phyloP scores from a whole-genome alignment of 2,888 invertebrate genomes.

The Nymphalis polychloros region DNA sequence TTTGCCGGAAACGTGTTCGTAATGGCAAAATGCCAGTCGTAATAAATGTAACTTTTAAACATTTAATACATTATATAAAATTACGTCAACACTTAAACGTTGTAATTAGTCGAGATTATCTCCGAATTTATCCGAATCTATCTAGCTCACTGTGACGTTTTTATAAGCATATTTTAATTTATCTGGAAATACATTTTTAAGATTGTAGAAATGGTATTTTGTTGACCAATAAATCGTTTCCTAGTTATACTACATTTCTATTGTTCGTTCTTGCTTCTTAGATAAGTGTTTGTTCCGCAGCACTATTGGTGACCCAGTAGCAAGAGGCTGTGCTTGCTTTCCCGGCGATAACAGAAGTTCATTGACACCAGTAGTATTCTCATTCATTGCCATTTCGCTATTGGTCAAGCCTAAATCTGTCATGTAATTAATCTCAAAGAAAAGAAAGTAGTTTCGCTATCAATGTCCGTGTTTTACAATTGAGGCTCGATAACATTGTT shows the following conservation, averaged over 20 bases:
- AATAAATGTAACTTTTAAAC: conserved; percentile 60
- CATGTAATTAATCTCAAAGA: conserved; percentile 65
- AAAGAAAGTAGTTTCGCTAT: conserved; percentile 72
- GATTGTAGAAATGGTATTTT: not conserved
- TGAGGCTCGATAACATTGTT: not conserved
- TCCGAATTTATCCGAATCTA: conserved; percentile 33
- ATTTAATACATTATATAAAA: conserved; percentile 49
- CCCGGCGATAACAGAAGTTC: conserved; percentile 71
- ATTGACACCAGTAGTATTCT: conserved; percentile 63
- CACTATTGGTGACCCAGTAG: conserved; percentile 69
- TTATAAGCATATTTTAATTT: conserved; percentile 33
- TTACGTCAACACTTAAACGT: conserved; percentile 26
- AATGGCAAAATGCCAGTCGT: conserved; percentile 71
- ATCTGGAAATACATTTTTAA: not conserved
- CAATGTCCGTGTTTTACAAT: conserved; percentile 59
- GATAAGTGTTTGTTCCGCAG: conserved; percentile 55
- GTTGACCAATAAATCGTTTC: not conserved
- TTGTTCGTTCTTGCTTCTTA: conserved; percentile 42
- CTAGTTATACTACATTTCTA: conserved; percentile 16
- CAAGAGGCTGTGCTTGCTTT: conserved; percentile 69
- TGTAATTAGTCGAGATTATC: conserved; percentile 36
- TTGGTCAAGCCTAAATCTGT: conserved; percentile 64
- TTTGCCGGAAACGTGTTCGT: conserved; percentile 68
- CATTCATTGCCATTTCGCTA: conserved; percentile 48
- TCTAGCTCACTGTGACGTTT: conserved; percentile 36